phyloP scores from a whole-genome alignment of 2,113 vertebrate species.

The Bombycilla garrulus region DNA sequence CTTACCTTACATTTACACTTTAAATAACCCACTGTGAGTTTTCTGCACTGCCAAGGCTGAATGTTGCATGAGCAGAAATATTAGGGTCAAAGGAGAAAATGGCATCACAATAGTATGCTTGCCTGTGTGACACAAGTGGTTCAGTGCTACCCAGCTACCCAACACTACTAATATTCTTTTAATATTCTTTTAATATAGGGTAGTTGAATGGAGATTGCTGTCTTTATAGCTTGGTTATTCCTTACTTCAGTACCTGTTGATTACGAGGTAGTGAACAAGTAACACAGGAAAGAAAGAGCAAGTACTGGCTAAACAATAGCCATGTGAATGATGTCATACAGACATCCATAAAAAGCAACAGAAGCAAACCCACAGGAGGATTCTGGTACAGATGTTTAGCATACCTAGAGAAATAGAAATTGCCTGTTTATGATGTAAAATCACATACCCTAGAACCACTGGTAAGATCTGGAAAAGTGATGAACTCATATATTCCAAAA shows the following conservation, averaged over 20 bases:
- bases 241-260: not conserved
- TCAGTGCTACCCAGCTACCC: not conserved
- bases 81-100: not conserved
- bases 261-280: not conserved
- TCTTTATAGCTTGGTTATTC: not conserved
- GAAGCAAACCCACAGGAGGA: not conserved
- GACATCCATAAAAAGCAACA: not conserved
- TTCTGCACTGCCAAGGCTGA: not conserved
- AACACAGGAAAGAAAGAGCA: not conserved
- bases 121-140: not conserved
- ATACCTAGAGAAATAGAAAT: not conserved
- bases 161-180: not conserved
- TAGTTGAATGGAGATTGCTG: not conserved
- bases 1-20: not conserved
- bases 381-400: not conserved
- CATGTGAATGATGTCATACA: not conserved
- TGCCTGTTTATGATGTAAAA: not conserved
- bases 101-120: not conserved
- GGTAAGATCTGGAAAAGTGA: conserved; percentile 84
- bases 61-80: not conserved
- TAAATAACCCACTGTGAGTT: not conserved
- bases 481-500: conserved; percentile 97
- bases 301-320: not conserved
- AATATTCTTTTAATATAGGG: not conserved
- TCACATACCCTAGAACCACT: conserved; percentile 81